Base-by-base conservation (phyloP, 30 jellyfish, hydroid and myxozoan species). In the Calvadosia cruxmelitensis region DNA sequence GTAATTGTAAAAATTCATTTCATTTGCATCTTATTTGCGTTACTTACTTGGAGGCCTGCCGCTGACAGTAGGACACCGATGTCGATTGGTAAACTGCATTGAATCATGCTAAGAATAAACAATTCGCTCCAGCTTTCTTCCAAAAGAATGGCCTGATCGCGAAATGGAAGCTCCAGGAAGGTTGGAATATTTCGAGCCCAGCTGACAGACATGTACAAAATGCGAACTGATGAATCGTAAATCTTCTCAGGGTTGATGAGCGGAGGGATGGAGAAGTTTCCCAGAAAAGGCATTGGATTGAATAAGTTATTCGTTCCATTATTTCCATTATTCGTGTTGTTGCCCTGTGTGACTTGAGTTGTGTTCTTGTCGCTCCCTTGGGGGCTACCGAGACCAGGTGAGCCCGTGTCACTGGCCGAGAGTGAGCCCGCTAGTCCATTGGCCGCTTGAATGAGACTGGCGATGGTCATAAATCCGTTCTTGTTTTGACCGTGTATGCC, bases 101-200 rank as follows among this genome's bases (percentile, higher is more conserved):
- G 99, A 29, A 91, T 91, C 99, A 91, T 91, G 69, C 95, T 74
- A 27, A 91, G 72, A 0, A 83, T 78, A 49, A 91, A 91, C 24
- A 91, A 73, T 72, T 91, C 99, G 33, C 99, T 91, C 99, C 99
- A 91, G 36, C 95, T 84, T 63, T 91, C 99, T 75, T 91, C 99
- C 50, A 91, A 64, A 34, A 91, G 69, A 42, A 91, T 76, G 52
- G 99, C 99, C 64, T 91, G 99, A 62, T 91, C 99, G 12, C 96
- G 66, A 51, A 91, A 91, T 50, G 99, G 99, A 36, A 91, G 83
- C 69, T 91, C 99, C 28, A 91, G 87, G 78, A 91, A 91, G 10
- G 95, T 91, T 32, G 99, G 99, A 0, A 91, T 91, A 67, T 93
- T 91, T 13, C 95, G 89, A 3, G 99, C 99, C 99, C 99, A 91